A percentile compares a stretch with the other conserved stretches of the same genome.
Evolutionary conservation across 2,113 vertebrate species (phyloP).

Genomic region (Tichodroma muraria): DNA sequence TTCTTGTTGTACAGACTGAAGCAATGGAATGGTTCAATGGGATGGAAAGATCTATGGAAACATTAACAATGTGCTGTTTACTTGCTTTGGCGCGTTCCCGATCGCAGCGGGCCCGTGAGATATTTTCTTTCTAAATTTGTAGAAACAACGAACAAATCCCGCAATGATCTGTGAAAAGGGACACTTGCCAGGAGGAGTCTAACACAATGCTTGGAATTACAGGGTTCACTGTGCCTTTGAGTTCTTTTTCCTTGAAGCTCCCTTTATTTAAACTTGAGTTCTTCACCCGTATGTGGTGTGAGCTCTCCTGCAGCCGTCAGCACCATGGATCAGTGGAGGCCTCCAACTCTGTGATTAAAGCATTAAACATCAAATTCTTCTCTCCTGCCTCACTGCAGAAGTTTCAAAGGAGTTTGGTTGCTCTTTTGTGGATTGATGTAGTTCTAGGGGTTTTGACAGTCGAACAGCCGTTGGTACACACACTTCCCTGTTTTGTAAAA

Average conservation of each 20-base stretch:
- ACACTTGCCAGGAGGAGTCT: not conserved
- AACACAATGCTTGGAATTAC: not conserved
- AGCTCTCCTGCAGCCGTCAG: not conserved
- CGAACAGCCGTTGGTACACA: not conserved
- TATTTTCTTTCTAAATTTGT: not conserved
- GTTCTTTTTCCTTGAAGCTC: not conserved
- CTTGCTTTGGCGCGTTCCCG: not conserved
- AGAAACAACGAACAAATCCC: constrained; percentile 11
- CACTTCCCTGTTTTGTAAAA: not conserved
- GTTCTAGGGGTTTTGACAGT: not conserved
- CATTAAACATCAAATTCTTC: not conserved
- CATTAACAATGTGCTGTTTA: not conserved
- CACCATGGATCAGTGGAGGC: not conserved
- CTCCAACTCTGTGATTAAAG: not conserved
- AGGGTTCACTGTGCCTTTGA: not conserved
- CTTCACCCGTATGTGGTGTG: rapidly evolving
- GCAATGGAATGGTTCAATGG: not conserved
- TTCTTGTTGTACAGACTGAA: not conserved
- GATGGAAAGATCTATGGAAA: constrained; percentile 5
- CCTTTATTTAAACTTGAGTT: not conserved
- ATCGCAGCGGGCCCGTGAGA: not conserved
- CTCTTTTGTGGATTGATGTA: not conserved
- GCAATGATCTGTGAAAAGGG: not conserved
- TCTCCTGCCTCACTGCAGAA: not conserved
- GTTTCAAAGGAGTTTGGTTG: not conserved